Percentiles rank a stretch among this genome's conserved stretches.
phyloP scores from a whole-genome alignment of 2,113 vertebrate species.

The Tringa solitaria region DNA sequence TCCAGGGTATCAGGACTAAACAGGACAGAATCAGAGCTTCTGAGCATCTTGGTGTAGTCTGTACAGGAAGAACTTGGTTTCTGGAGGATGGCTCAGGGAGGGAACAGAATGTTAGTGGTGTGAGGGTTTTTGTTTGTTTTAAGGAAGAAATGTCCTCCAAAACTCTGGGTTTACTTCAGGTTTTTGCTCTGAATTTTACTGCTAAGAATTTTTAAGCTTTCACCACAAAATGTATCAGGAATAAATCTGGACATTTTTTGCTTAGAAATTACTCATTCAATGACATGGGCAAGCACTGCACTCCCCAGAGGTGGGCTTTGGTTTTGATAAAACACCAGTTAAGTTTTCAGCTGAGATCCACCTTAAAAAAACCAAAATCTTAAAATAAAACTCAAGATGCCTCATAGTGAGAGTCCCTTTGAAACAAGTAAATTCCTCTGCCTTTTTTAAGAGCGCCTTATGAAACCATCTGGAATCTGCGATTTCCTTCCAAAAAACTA shows the following conservation, averaged over 20 bases:
- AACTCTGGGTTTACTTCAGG: not conserved
- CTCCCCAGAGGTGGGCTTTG: not conserved
- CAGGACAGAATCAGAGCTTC: not conserved
- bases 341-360: not conserved
- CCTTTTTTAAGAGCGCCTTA: not conserved
- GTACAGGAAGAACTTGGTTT: not conserved
- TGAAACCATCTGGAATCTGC: not conserved
- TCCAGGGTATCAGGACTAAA: accelerated
- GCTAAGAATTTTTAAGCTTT: not conserved
- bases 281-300: not conserved
- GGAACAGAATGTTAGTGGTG: not conserved
- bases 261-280: not conserved
- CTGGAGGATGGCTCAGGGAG: not conserved
- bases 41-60: accelerated
- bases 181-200: not conserved
- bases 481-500: not conserved
- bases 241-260: not conserved
- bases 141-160: not conserved
- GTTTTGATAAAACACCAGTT: not conserved
- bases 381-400: not conserved
- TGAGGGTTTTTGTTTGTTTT: not conserved
- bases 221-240: not conserved
- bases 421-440: not conserved
- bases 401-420: not conserved
- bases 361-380: not conserved